Percentiles rank a stretch among this genome's conserved stretches.
These are phyloP conservation scores for Strix aluco DNA, from an alignment of 2,113 vertebrate species.

Conservation along the genomic window DNA sequence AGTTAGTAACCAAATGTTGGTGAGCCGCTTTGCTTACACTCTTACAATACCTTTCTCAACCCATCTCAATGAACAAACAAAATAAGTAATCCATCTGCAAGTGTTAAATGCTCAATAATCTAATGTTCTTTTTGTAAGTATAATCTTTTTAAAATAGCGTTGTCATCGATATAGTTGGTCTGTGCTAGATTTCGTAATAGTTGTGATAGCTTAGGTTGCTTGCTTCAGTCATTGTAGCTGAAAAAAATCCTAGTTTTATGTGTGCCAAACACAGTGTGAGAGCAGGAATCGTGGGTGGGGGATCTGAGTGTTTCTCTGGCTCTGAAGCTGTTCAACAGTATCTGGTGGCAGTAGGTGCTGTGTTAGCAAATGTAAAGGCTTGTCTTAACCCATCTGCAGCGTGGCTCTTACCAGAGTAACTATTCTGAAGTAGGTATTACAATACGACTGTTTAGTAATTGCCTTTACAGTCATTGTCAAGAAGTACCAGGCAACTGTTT, in stretches of 20 bases:
- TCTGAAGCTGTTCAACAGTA: neutral
- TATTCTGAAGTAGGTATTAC: neutral
- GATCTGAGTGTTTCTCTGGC: neutral
- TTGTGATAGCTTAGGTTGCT: neutral
- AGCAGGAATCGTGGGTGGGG: neutral
- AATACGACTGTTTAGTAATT: neutral
- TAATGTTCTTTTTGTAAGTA: neutral
- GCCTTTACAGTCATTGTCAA: neutral
- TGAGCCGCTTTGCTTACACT: neutral
- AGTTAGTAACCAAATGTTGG: neutral
- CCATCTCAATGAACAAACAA: neutral
- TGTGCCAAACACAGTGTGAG: neutral
- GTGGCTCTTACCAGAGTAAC: neutral
- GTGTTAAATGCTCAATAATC: neutral
- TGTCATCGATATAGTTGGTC: neutral
- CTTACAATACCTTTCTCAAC: neutral
- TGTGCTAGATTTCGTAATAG: neutral
- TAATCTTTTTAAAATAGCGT: neutral
- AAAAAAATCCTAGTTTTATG: neutral
- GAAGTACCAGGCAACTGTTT: neutral
- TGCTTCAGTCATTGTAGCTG: neutral
- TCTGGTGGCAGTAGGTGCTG: neutral
- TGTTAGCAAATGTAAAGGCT: neutral
- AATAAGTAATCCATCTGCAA: neutral
- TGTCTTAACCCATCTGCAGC: neutral